Base-by-base conservation (phyloP, 2,888 invertebrate species). In the Noctua fimbriata region DNA sequence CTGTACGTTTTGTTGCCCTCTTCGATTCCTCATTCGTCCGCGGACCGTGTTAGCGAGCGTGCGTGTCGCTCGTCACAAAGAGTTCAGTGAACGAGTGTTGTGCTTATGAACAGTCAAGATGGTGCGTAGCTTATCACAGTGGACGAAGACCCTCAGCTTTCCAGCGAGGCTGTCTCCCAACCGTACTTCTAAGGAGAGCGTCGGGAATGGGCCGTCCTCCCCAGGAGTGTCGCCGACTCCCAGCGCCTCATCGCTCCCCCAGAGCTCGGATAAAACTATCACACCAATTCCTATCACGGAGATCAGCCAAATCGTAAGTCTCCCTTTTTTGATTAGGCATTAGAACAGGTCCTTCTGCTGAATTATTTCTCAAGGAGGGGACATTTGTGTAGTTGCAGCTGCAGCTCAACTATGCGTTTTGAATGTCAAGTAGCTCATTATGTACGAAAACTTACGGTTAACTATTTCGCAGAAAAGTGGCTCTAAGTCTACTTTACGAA, bases 81-180 rank as follows among this genome's bases (percentile, higher is more conserved):
- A 92, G 93, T 94, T 93, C 89, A 94, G 96, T 96, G 96, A 94
- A 93, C 94, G 94, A 94, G 96, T 95, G 95, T 94, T 94, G 95
- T 94, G 94, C 92, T 90, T 93, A 95, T 96, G 96, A 94, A 96
- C 96, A 92, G 91, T 93, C 94, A 97, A 97, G 93, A 98, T 98
- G 98, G 98, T 98, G 95, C 98, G 98, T 91, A 98, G 98, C 97
- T 97, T 98, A 93, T 98, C 98, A 84, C 98, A 98, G 97, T 98
- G 98, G 98, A 98, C 98, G 96, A 98, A 98, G 97, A 98, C 98
- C 90, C 97, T 98, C 94, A 98, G 98, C 97, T 98, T 98, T 95
- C 98, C 98, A 84, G 98, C 98, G 92, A 97, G 98, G 95, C 97
- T 98, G 93, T 98, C 98, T 82, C 98, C 98, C 28, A 98, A 98